Percentiles rank a stretch among this genome's conserved stretches.
phyloP scores from a whole-genome alignment of 1,140 invertebrate species.

The Phthorimaea operculella region DNA sequence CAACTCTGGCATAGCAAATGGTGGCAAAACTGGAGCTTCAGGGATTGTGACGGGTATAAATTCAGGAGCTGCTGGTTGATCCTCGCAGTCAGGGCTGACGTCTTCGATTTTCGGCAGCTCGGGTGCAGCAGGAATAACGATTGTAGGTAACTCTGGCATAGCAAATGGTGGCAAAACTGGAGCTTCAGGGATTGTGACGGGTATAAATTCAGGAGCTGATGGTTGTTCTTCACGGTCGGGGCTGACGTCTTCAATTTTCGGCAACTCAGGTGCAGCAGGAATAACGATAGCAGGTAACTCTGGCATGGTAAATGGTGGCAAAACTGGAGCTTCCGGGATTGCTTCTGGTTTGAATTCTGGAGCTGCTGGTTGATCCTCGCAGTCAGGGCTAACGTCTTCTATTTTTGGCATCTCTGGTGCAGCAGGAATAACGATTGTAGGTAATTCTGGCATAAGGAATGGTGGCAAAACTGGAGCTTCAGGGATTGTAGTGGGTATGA shows the following conservation, averaged over 20 bases:
- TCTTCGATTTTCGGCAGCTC: not conserved
- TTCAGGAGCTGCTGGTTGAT: not conserved
- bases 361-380: not conserved
- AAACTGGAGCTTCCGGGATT: conserved; percentile 7
- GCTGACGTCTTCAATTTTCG: conserved; percentile 5
- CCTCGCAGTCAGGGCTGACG: not conserved
- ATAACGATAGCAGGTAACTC: not conserved
- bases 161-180: conserved; percentile 6
- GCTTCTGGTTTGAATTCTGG: not conserved
- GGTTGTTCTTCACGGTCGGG: too few species aligned
- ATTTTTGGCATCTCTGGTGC: not conserved
- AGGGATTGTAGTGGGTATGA: too few species aligned
- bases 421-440: not conserved
- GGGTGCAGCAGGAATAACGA: not conserved
- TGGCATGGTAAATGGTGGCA: conserved; percentile 3
- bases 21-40: conserved; percentile 5
- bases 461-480: conserved; percentile 11
- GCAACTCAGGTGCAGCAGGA: not conserved
- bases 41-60: conserved; percentile 1
- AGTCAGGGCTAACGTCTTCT: not conserved
- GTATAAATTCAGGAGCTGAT: not conserved
- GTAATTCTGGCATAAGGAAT: conserved; percentile 10
- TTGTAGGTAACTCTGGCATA: not conserved
- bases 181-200: conserved; percentile 3
- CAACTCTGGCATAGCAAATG: not conserved